Evolutionary conservation across 2,888 invertebrate species (phyloP).

Genomic region (Hypolimnas misippus): DNA sequence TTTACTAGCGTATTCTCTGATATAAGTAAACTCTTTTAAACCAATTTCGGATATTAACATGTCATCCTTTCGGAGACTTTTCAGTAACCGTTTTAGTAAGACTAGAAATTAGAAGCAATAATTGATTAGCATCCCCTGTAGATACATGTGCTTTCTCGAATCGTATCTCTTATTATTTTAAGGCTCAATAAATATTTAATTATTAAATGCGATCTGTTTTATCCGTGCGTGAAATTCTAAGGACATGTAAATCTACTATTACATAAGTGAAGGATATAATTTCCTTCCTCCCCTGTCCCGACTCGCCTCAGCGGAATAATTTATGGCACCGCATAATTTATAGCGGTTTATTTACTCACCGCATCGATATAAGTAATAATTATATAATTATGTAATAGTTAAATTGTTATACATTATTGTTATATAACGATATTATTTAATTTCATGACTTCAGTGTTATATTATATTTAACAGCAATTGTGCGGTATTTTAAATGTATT

Average conservation of each 20-base stretch:
- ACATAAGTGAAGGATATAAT: slow-evolving; percentile 2
- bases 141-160: no score
- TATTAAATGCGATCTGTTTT: background rate
- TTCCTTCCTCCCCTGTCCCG: background rate
- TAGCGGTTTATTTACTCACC: slow-evolving; percentile 4
- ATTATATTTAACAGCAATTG: background rate
- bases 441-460: no score
- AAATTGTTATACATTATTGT: background rate
- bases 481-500: no score
- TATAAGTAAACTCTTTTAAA: no score
- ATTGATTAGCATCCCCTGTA: no score
- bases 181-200: background rate
- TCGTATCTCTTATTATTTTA: background rate
- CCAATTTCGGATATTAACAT: no score
- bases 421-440: background rate
- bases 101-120: no score
- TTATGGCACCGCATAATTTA: background rate
- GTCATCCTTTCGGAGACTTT: no score
- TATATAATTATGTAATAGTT: background rate
- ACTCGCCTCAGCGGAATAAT: background rate
- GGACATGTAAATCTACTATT: background rate
- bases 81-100: no score
- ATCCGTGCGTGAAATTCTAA: background rate
- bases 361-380: background rate
- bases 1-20: no score